These are phyloP conservation scores for Pedionomus torquatus DNA, from an alignment of 2,113 vertebrate species.

Conservation along the genomic window DNA sequence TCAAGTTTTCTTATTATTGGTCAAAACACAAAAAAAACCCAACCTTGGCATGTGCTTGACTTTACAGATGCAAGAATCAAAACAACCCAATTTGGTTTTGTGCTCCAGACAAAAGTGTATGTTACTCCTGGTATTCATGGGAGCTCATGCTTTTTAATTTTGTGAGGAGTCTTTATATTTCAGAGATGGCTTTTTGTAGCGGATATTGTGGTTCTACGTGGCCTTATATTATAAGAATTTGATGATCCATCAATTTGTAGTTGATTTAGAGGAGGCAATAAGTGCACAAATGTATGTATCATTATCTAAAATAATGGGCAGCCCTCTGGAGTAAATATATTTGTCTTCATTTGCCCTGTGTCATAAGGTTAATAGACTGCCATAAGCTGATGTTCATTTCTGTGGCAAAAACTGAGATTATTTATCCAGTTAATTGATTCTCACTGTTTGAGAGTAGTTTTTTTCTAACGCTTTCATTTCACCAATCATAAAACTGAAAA, in stretches of 20 bases:
- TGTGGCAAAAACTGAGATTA: background rate
- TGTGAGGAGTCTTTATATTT: background rate
- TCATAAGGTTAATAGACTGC: constrained; percentile 11
- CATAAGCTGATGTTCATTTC: background rate
- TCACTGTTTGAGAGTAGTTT: background rate
- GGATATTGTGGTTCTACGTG: background rate
- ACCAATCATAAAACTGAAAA: background rate
- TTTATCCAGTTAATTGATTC: background rate
- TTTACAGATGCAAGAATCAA: background rate
- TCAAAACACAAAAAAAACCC: background rate
- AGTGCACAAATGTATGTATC: background rate
- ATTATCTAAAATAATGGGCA: background rate
- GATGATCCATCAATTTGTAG: background rate
- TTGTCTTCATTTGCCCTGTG: background rate
- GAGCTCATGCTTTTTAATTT: background rate
- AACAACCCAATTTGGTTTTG: background rate
- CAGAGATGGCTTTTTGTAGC: background rate
- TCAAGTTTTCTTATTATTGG: background rate
- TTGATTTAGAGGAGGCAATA: background rate
- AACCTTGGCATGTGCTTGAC: constrained; percentile 25
- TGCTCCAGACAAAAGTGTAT: background rate
- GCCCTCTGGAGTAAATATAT: background rate
- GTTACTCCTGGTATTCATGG: background rate
- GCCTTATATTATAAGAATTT: background rate
- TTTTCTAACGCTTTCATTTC: background rate